Evolutionary conservation across 2,113 vertebrate species (phyloP), one percentile per base, ranked within the genome.

Genomic region (Cyprinodon variegatus): DNA sequence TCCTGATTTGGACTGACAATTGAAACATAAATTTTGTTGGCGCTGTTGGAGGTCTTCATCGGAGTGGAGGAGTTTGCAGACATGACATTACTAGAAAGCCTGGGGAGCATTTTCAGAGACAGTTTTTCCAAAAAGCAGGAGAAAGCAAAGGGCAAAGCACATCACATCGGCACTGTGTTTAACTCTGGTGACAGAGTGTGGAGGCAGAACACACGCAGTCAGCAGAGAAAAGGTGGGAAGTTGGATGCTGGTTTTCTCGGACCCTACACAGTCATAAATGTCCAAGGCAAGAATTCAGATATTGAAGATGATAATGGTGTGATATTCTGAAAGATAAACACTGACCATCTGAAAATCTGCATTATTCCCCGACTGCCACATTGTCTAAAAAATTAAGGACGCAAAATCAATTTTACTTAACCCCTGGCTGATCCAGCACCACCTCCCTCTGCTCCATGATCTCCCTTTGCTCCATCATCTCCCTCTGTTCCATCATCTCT

Each of bases 171-270:
- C 12, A 22, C 11, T 15, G 29, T 48, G 7, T 40, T 3, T 6
- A 65, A 9, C 53, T 29, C 29, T 22, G 70, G 45, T 53, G 45
- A 64, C 45, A 48, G 14, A 72, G 70, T 65, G 6, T 65, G 63
- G 63, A 65, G 63, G 4, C 62, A 65, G 12, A 65, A 65, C 39
- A 43, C 39, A 0, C 12, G 45, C 13, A 65, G 1, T 48, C 37
- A 63, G 41, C 60, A 72, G 70, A 10, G 70, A 62, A 72, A 72
- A 72, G 61, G 70, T 37, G 45, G 45, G 2, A 40, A 72, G 10
- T 12, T 53, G 10, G 70, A 64, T 39, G 43, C 60, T 9, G 45
- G 46, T 37, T 17, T 64, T 64, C 38, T 72, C n/a, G 36, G 61
- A 4, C 61, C 70, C 11, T 63, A 38, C 11, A 39, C 61, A 0